A percentile compares a stretch with the other conserved stretches of the same genome.
Evolutionary conservation across 2,113 vertebrate species (phyloP).

Genomic region (Paralichthys olivaceus): DNA sequence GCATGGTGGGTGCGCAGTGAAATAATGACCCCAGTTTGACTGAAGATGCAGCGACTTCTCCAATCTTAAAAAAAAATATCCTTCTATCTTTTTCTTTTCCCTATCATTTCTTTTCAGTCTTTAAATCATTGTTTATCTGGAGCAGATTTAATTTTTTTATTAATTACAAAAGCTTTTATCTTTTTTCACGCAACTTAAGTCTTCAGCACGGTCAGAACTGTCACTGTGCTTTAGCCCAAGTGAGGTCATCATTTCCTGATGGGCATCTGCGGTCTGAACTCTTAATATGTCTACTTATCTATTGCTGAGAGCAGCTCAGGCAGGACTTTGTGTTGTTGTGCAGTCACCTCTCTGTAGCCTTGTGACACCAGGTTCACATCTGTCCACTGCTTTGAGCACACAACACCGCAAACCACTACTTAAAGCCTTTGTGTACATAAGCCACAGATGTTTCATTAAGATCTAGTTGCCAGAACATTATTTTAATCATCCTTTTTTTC

Average conservation of each 20-base stretch:
- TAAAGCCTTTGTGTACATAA: no score
- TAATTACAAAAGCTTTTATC: constrained; percentile 3
- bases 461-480: not conserved
- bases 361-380: constrained; percentile 11
- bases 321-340: constrained; percentile 6
- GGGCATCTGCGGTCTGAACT: constrained; percentile 27
- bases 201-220: not conserved
- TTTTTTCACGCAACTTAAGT: constrained; percentile 22
- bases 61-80: constrained; percentile 44
- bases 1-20: not conserved
- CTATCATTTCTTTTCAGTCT: not conserved
- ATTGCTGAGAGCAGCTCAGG: constrained; percentile 20
- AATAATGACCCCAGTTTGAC: constrained; percentile 45
- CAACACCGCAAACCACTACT: no score
- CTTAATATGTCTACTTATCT: not conserved
- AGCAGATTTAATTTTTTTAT: not conserved
- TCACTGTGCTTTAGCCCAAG: constrained; percentile 36
- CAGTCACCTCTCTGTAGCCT: constrained; percentile 1
- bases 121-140: not conserved
- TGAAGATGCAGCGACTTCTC: constrained; percentile 30
- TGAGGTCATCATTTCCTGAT: constrained; percentile 42
- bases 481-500: not conserved
- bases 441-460: no score
- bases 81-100: constrained; percentile 8
- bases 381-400: constrained; percentile 2